These are phyloP conservation scores for Piprites chloris DNA, from an alignment of 2,113 vertebrate genomes.

Conservation along the genomic window DNA sequence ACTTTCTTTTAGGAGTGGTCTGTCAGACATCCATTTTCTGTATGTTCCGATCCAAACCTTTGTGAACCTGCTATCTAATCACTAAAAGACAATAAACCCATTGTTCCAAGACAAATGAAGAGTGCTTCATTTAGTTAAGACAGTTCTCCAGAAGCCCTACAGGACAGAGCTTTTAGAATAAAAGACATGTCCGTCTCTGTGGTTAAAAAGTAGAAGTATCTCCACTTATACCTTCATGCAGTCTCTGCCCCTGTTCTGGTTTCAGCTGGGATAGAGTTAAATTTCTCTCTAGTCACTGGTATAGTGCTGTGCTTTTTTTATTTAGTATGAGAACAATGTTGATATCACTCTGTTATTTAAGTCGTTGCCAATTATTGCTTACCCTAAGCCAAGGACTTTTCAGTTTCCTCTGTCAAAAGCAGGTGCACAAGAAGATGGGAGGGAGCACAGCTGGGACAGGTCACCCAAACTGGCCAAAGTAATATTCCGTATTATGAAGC, in stretches of 20 bases:
- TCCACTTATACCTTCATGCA: not conserved
- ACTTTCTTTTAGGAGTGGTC: not conserved
- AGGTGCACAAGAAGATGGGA: not conserved
- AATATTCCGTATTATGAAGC: not conserved
- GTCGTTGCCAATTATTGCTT: not conserved
- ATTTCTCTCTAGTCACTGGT: not conserved
- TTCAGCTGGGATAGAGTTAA: not conserved
- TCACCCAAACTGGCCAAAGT: not conserved
- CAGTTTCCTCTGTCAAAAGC: not conserved
- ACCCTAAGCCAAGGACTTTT: not conserved
- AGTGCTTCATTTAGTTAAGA: not conserved
- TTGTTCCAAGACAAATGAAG: not conserved
- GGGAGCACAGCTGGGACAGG: not conserved
- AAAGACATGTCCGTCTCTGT: not conserved
- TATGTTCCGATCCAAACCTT: not conserved
- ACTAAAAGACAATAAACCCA: not conserved
- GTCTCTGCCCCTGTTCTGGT: not conserved
- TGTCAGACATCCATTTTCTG: not conserved
- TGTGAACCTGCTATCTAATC: not conserved
- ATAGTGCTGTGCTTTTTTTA: not conserved
- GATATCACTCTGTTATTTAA: not conserved
- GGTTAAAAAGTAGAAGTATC: not conserved
- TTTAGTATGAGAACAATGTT: not conserved
- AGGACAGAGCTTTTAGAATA: not conserved
- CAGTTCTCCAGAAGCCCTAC: not conserved